Base-by-base conservation (phyloP, 2,888 invertebrate genomes). In the Microplitis manilae region DNA sequence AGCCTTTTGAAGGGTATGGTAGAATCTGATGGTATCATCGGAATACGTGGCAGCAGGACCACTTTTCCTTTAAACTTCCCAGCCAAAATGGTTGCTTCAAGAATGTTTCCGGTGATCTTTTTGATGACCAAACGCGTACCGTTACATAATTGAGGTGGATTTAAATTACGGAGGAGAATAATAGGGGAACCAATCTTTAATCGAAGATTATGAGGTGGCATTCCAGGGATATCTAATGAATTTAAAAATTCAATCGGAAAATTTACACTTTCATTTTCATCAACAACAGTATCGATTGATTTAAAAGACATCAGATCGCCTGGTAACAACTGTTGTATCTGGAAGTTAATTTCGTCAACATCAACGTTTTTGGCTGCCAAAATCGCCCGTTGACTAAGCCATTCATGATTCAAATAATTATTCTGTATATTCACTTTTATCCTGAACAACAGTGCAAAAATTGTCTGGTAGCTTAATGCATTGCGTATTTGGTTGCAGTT, bases 321-420 rank as follows among this genome's bases (percentile, higher is more conserved):
- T 67, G 79, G 77, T 70, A 81, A 72, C 73, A 30, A 62, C 61
- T 79, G 20, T 64, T 79, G 76, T 73, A 81, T 79, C 75, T 70
- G 59, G 17, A 75, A 69, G 70, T 80, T 80, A 9, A 77, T 20
- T 20, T 68, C 50, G 69, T 77, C 75, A 64, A 86, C 86, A 78
- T 85, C 85, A 1, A 69, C 68, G 8, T 82, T 79, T 80, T 87
- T 87, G 76, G 87, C 83, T 59, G 85, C 84, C 67, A 87, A 85
- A 82, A 89, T 87, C 7, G 84, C 85, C 77, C 85, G 73, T 82
- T 86, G 83, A 75, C 77, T 59, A 9, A 88, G 82, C 85, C 85
- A 86, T 77, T 61, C 5, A 84, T 84, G 81, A 83, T 86, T 83
- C 67, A 75, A 71, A 77, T 85, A 85, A 41, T 86, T 68, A 73